Percentiles rank a stretch among this genome's conserved stretches.
phyloP scores from a whole-genome alignment of 2,113 vertebrate species.

The Notarius quadriscutis region DNA sequence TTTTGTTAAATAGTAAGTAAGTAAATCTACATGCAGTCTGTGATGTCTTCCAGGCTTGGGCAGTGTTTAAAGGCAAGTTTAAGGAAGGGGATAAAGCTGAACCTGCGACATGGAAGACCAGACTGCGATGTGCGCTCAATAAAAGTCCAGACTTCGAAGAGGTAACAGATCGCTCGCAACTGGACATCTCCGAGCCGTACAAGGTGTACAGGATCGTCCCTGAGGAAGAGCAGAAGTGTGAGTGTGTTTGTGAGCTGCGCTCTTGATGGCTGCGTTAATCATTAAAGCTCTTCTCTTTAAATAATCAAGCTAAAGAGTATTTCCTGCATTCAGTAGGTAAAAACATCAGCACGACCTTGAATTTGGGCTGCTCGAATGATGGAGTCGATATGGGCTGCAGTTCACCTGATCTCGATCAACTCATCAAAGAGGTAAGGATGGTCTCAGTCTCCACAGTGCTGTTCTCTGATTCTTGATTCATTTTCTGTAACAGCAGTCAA shows the following conservation, averaged over 20 bases:
- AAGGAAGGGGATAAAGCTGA: slow-evolving; percentile 97
- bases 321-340: slow-evolving; percentile 72
- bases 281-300: background rate
- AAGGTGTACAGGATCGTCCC: slow-evolving; percentile 97
- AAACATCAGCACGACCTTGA: slow-evolving; percentile 51
- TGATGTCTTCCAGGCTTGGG: slow-evolving; percentile 83
- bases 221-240: slow-evolving; percentile 93
- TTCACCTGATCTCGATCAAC: slow-evolving; percentile 79
- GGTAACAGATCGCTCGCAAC: slow-evolving; percentile 92
- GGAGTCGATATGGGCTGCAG: slow-evolving; percentile 82
- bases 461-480: background rate
- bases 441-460: too few species aligned
- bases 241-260: slow-evolving; percentile 43
- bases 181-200: slow-evolving; percentile 97
- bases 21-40: slow-evolving; percentile 19
- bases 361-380: slow-evolving; percentile 65
- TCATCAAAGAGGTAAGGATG: slow-evolving; percentile 84
- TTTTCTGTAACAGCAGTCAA: background rate
- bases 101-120: slow-evolving; percentile 97
- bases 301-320: background rate
- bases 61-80: slow-evolving; percentile 97
- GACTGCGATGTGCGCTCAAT: slow-evolving; percentile 93
- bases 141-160: slow-evolving; percentile 99
- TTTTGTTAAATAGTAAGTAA: too few species aligned
- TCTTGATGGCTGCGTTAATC: too few species aligned